Base-by-base conservation (phyloP, 2,113 vertebrate species). In the Ciconia boyciana region DNA sequence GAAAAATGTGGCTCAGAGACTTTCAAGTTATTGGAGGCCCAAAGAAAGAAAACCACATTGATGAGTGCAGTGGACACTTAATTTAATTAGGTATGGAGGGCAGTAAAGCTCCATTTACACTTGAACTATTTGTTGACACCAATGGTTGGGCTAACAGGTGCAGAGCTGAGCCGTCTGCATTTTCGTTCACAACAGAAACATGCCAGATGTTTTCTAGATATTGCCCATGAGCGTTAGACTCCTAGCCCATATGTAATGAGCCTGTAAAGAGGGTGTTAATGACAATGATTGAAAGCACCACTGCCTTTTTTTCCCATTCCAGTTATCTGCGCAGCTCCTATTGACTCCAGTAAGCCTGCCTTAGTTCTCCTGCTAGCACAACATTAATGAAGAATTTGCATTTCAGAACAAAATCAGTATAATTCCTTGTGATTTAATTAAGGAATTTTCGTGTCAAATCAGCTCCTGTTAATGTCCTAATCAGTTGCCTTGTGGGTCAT, bases 401-500 rank as follows among this genome's bases (percentile, higher is more conserved):
- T 54, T 93, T 64, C 70, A 39, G 26, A n/a, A 61, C 18, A 57
- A 88, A 41, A 87, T 41, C 2, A 2, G 10, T 49, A 4, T 13
- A 58, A 81, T 54, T 76, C 62, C 31, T 79, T 91, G 21, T 70
- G 24, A n/a, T 74, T 94, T 87, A 75, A 58, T 94, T 80, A 74
- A 34, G 16, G 19, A 48, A 13, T 49, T 48, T 69, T 83, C 8
- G 2, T 60, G 24, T 78, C 13, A 60, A 32, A n/a, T 87, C 43
- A 60, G 4, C 43, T 95, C 24, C 69, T 93, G 11, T 60, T 79
- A 39, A 32, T 2, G 1, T 72, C 26, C 9, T 55, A 79, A 58
- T 85, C 39, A 17, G 49, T 34, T 61, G 18, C 7, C 26, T 83
- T 41, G 20, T 25, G 31, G 44, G n/a, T 94, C 34, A 57, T 64